phyloP scores from a whole-genome alignment of 2,888 invertebrate species.

The Iphiclides podalirius region DNA sequence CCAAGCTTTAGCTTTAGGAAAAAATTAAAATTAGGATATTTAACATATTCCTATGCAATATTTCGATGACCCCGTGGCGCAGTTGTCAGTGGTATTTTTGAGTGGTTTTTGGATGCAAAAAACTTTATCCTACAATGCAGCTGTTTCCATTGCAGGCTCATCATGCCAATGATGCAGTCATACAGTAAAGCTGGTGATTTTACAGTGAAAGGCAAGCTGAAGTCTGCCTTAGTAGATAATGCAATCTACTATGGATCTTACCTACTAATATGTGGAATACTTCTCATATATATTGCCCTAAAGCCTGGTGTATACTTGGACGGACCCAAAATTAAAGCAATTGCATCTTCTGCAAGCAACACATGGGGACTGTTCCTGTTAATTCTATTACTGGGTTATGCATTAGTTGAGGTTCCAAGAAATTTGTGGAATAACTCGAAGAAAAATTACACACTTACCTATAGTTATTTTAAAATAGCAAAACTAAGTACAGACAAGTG shows the following conservation, averaged over 20 bases:
- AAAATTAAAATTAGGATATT: too few relatives aligned
- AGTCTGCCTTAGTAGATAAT: slow-evolving; percentile 97
- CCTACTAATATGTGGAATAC: slow-evolving; percentile 94
- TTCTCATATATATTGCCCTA: slow-evolving; percentile 95
- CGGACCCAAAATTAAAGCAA: slow-evolving; percentile 95
- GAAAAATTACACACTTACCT: slow-evolving; percentile 89
- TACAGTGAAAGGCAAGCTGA: slow-evolving; percentile 94
- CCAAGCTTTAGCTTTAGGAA: too few relatives aligned
- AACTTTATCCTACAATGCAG: too few relatives aligned
- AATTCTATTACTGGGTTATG: slow-evolving; percentile 94
- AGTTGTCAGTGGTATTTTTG: too few relatives aligned
- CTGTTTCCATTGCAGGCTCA: slow-evolving; percentile 92
- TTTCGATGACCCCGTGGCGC: too few relatives aligned
- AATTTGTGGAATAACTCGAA: slow-evolving; percentile 95
- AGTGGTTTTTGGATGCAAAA: too few relatives aligned
- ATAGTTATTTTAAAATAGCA: slow-evolving; percentile 95
- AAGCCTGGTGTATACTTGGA: slow-evolving; percentile 94
- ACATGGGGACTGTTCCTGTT: slow-evolving; percentile 99
- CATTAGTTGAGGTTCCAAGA: slow-evolving; percentile 96
- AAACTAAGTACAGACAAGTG: slow-evolving; percentile 96
- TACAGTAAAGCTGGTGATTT: slow-evolving; percentile 99
- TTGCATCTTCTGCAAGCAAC: slow-evolving; percentile 98
- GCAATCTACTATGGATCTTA: slow-evolving; percentile 99
- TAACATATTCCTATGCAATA: too few relatives aligned
- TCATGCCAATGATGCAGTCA: slow-evolving; percentile 99